phyloP scores from a whole-genome alignment of 2,113 vertebrate species.

The Lagenorhynchus albirostris region DNA sequence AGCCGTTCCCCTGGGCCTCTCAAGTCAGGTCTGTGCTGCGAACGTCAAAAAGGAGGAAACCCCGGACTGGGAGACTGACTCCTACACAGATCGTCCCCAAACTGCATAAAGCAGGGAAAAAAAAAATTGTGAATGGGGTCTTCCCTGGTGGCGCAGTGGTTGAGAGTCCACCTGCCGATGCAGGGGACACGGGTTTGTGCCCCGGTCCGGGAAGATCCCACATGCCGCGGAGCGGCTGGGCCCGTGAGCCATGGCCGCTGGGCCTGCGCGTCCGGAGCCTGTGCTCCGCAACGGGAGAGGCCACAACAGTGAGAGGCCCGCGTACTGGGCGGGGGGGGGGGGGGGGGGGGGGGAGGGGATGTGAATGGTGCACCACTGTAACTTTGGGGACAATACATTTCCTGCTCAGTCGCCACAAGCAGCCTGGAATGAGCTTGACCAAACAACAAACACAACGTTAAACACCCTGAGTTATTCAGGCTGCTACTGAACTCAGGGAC shows the following conservation, averaged over 20 bases:
- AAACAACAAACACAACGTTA: constrained; percentile 26
- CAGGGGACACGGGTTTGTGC: no score
- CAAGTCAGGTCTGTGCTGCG: neutral
- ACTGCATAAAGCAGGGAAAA: neutral
- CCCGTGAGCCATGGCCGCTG: no score
- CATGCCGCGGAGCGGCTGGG: no score
- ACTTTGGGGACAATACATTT: neutral
- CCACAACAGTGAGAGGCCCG: no score
- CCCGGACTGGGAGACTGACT: neutral
- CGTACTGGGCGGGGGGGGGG: no score
- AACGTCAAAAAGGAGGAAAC: neutral
- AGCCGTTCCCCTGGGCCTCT: neutral
- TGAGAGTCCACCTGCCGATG: no score
- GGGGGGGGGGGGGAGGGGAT: accelerated
- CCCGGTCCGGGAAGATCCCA: no score
- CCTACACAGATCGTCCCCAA: neutral
- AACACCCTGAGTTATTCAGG: constrained; percentile 19
- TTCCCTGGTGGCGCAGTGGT: no score
- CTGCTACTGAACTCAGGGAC: constrained; percentile 54
- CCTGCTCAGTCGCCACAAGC: neutral
- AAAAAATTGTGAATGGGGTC: no score
- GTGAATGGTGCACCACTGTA: neutral
- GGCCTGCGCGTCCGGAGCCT: no score
- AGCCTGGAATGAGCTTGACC: neutral
- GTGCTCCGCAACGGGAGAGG: no score